Evolutionary conservation across 2,113 vertebrate species (phyloP).

Genomic region (Rallus limicola): DNA sequence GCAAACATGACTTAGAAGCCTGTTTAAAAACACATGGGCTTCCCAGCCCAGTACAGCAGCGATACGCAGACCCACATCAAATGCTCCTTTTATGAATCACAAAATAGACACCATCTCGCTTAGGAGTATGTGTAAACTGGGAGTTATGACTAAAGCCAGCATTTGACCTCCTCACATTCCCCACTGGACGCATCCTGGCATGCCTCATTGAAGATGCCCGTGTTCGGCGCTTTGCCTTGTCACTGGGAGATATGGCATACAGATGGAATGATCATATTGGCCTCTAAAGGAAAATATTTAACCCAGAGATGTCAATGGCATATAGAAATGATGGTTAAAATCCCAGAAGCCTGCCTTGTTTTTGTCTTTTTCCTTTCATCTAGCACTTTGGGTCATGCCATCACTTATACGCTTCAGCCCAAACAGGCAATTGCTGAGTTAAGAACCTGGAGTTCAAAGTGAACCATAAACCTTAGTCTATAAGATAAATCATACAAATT

Average conservation of each 20-base stretch:
- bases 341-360: conserved; percentile 71
- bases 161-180: not conserved
- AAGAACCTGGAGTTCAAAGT: conserved; percentile 78
- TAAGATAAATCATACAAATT: conserved; percentile 79
- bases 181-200: not conserved
- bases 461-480: conserved; percentile 74
- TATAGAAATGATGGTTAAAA: conserved; percentile 68
- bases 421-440: conserved; percentile 73
- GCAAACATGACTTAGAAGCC: not conserved
- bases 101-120: not conserved
- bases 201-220: not conserved
- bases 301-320: conserved; percentile 64
- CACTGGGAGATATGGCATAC: conserved; percentile 6
- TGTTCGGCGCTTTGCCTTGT: not conserved
- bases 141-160: not conserved
- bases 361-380: conserved; percentile 75
- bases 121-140: not conserved
- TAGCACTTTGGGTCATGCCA: conserved; percentile 71
- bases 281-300: conserved; percentile 69
- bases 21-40: not conserved
- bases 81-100: conserved; percentile 1
- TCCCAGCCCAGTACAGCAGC: not conserved
- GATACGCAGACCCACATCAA: not conserved
- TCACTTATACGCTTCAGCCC: conserved; percentile 71
- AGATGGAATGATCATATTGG: conserved; percentile 42